Evolutionary conservation across 2,113 vertebrate genomes (phyloP).

Genomic region (Cyanistes caeruleus): DNA sequence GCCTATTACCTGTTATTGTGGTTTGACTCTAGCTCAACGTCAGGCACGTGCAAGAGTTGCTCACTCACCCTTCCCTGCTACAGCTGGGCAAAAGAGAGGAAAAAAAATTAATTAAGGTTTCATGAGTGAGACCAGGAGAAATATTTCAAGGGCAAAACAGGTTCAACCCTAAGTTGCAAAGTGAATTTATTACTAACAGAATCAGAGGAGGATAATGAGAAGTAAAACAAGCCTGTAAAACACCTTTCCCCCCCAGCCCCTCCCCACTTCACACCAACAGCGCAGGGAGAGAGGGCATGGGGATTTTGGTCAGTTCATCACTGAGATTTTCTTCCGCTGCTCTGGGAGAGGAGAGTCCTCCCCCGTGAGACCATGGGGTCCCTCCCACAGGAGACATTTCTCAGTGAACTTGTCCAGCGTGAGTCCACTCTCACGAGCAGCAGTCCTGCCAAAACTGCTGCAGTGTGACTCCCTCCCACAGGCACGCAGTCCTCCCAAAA

Average conservation of each 20-base stretch:
- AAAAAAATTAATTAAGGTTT: background rate
- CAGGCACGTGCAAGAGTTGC: background rate
- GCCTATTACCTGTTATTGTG: background rate
- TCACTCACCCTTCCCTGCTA: rapidly evolving
- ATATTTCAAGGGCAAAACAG: background rate
- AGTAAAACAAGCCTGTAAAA: background rate
- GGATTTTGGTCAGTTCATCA: no score
- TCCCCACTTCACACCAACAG: no score
- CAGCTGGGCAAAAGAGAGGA: background rate
- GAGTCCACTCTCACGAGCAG: no score
- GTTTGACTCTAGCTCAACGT: background rate
- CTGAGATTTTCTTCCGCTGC: no score
- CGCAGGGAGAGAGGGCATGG: no score
- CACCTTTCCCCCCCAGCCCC: background rate
- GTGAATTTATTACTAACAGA: background rate
- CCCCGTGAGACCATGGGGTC: no score
- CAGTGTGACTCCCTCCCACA: background rate
- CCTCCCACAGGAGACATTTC: no score
- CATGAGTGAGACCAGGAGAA: background rate
- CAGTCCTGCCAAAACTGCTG: no score
- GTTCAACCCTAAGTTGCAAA: background rate
- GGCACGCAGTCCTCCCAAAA: no score
- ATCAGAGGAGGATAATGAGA: background rate
- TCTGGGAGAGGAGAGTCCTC: no score
- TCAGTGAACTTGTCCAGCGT: no score